Percentiles rank a stretch among this genome's conserved stretches.
These are phyloP conservation scores for Discoglossus pictus DNA, from an alignment of 2,797 vertebrate genomes.

Conservation along the genomic window DNA sequence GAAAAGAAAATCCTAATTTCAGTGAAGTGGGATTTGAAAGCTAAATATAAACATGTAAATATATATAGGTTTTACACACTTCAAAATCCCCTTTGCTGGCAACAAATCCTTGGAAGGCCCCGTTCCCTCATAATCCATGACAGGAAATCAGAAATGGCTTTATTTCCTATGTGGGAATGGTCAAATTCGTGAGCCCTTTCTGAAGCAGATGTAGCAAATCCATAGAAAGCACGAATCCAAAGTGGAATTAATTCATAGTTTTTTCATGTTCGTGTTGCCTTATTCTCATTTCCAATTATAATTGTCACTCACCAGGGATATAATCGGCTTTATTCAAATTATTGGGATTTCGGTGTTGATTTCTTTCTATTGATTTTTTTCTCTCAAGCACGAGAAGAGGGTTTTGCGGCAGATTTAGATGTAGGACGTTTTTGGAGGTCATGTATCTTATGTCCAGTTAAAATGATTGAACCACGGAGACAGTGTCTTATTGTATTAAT, in stretches of 20 bases:
- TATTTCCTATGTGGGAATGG: constrained; percentile 41
- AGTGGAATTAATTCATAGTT: constrained; percentile 36
- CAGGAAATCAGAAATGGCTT: constrained; percentile 28
- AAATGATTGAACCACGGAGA: too few relatives aligned
- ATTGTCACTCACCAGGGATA: constrained; percentile 17
- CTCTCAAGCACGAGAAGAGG: too few relatives aligned
- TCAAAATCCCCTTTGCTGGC: constrained; percentile 30
- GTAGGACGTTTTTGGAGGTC: too few relatives aligned
- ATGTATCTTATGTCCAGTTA: too few relatives aligned
- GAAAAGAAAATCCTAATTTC: neutral
- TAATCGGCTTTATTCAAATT: too few relatives aligned
- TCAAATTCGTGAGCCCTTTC: constrained; percentile 42
- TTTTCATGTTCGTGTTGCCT: constrained; percentile 34
- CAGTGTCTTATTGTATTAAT: too few relatives aligned
- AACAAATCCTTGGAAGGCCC: constrained; percentile 1
- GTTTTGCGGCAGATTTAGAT: too few relatives aligned
- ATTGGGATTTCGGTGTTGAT: too few relatives aligned
- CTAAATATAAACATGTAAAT: neutral
- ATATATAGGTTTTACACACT: constrained; percentile 24
- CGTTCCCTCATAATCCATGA: constrained; percentile 25
- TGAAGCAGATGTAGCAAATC: constrained; percentile 43
- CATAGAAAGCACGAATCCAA: constrained; percentile 28
- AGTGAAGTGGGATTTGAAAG: neutral
- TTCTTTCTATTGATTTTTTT: too few relatives aligned
- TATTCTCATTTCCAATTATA: constrained; percentile 12